phyloP scores from a whole-genome alignment of 2,113 vertebrate species.

The Odobenus rosmarus region DNA sequence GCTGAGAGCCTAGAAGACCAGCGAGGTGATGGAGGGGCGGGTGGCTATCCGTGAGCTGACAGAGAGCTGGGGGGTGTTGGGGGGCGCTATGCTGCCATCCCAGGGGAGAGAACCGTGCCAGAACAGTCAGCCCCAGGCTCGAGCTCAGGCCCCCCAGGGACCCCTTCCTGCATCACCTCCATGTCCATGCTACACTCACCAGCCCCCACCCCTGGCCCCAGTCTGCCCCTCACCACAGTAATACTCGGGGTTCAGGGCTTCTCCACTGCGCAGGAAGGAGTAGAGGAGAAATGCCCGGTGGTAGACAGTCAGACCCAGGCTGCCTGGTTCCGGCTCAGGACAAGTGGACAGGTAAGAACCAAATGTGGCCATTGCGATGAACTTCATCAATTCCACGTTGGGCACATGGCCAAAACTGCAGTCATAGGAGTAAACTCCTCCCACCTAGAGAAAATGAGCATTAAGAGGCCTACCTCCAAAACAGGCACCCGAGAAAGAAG shows the following conservation, averaged over 20 bases:
- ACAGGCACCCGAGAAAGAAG: conserved; percentile 4
- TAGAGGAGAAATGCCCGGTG: conserved; percentile 97
- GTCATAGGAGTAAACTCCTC: conserved; percentile 96
- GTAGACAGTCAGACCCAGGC: conserved; percentile 94
- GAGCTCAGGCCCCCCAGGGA: fast-evolving
- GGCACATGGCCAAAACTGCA: conserved; percentile 98
- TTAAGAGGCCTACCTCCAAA: neutral
- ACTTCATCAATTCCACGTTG: conserved; percentile 99
- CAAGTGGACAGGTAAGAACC: conserved; percentile 96
- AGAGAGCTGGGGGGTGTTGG: neutral
- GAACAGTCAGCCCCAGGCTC: neutral
- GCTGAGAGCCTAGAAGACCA: conserved; percentile 91
- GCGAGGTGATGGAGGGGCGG: neutral
- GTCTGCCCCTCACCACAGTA: conserved; percentile 90
- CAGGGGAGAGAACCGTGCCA: neutral
- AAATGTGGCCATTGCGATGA: conserved; percentile 97
- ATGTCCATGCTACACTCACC: neutral
- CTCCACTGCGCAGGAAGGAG: conserved; percentile 95
- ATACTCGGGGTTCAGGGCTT: conserved; percentile 95
- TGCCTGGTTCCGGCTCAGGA: conserved; percentile 89
- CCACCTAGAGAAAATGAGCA: conserved; percentile 87
- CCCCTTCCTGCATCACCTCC: neutral
- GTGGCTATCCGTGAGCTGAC: neutral
- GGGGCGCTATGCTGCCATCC: neutral
- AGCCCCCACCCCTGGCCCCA: neutral